Conservation (phyloP, 2,797 vertebrate species). For the Acanthopagrus latus region DNA sequence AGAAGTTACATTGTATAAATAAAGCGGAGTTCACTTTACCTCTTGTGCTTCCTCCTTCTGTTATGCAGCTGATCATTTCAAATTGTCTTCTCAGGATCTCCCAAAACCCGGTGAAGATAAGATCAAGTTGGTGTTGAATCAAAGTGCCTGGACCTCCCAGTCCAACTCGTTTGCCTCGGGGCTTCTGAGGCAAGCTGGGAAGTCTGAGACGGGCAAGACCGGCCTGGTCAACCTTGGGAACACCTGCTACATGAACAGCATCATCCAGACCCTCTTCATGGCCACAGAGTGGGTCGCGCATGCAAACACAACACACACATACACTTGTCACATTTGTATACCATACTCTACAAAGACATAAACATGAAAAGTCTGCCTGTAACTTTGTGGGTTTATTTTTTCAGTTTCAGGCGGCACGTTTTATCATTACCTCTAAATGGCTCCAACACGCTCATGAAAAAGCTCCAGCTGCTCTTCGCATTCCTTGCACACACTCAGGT, state of each 20-base stretch:
- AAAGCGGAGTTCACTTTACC: neutral
- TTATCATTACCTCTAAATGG: conserved; percentile 93
- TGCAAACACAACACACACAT: too few relatives aligned
- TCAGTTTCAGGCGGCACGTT: conserved; percentile 96
- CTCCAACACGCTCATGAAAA: conserved; percentile 94
- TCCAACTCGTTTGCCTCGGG: conserved; percentile 93
- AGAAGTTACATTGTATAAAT: neutral
- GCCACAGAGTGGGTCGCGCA: conserved; percentile 94
- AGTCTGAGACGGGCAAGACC: conserved; percentile 98
- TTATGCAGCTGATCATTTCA: neutral
- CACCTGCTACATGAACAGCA: conserved; percentile 99
- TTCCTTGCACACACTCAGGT: conserved; percentile 99
- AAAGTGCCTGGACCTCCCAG: conserved; percentile 99
- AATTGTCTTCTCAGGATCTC: conserved; percentile 85
- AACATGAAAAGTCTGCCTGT: neutral
- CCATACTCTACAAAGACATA: conserved; percentile 2
- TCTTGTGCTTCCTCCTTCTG: neutral
- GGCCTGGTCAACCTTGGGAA: conserved; percentile 98
- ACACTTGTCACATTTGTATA: neutral
- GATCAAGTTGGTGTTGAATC: conserved; percentile 94
- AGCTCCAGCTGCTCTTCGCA: conserved; percentile 96
- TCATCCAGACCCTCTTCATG: conserved; percentile 98
- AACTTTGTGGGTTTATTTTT: neutral
- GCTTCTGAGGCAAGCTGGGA: conserved; percentile 91
- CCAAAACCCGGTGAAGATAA: conserved; percentile 95